Evolutionary conservation across 2,113 vertebrate species (phyloP).

Genomic region (Syrrhaptes paradoxus): DNA sequence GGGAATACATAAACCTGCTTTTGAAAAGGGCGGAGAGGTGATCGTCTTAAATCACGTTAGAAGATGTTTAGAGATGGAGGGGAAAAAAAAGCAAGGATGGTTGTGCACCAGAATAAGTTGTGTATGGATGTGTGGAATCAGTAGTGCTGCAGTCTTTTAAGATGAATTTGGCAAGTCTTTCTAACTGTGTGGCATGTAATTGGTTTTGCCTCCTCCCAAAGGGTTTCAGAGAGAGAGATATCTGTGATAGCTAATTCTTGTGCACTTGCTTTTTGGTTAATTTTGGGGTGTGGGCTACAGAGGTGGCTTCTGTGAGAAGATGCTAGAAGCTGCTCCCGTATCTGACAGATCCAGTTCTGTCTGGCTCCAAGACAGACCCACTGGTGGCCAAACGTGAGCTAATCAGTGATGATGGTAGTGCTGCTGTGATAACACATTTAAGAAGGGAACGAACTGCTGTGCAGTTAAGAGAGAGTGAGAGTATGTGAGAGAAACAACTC

Average conservation of each 20-base stretch:
- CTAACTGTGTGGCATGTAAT: not conserved
- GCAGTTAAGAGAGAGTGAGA: not conserved
- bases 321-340: not conserved
- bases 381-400: not conserved
- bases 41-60: not conserved
- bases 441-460: not conserved
- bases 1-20: not conserved
- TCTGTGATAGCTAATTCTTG: not conserved
- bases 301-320: too few relatives aligned
- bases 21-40: not conserved
- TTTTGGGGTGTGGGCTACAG: not conserved
- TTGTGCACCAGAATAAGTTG: not conserved
- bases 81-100: not conserved
- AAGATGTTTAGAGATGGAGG: not conserved
- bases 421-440: not conserved
- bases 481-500: not conserved
- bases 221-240: not conserved
- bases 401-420: rapidly evolving
- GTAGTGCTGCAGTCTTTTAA: not conserved
- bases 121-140: not conserved
- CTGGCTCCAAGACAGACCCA: rapidly evolving
- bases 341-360: not conserved
- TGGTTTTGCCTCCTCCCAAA: not conserved
- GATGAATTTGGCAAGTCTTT: not conserved
- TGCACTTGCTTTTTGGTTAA: not conserved